A percentile compares a stretch with the other conserved stretches of the same genome.
Evolutionary conservation across 2,888 invertebrate species (phyloP).

Genomic region (Drosophila mimetica): DNA sequence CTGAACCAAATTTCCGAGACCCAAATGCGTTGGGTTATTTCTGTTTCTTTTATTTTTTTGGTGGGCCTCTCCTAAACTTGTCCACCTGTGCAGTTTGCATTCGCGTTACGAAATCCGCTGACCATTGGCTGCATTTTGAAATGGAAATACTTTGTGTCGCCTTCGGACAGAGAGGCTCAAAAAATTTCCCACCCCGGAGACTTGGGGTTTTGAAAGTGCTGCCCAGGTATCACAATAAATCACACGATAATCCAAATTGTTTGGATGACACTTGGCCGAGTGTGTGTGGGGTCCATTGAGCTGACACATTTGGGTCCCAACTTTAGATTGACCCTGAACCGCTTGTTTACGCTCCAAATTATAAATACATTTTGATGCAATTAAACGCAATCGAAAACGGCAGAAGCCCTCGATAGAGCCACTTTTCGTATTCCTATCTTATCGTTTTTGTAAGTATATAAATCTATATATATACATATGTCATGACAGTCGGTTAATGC

Average conservation of each 20-base stretch:
- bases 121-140: slow-evolving; percentile 49
- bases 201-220: slow-evolving; percentile 68
- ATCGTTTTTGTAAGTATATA: slow-evolving; percentile 18
- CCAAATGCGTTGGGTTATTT: slow-evolving; percentile 32
- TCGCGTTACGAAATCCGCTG: slow-evolving; percentile 40
- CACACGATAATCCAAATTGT: slow-evolving; percentile 69
- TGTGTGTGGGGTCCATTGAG: slow-evolving; percentile 44
- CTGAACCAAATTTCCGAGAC: slow-evolving; percentile 74
- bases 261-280: slow-evolving; percentile 66
- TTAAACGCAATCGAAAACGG: slow-evolving; percentile 49
- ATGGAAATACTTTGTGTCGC: slow-evolving; percentile 29
- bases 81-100: slow-evolving; percentile 71
- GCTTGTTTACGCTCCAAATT: slow-evolving; percentile 42
- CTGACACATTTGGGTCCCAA: slow-evolving; percentile 19
- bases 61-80: slow-evolving; percentile 66
- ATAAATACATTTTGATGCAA: slow-evolving; percentile 71
- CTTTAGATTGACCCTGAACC: slow-evolving; percentile 30
- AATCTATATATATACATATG: background rate
- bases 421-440: slow-evolving; percentile 36
- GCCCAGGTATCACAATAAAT: slow-evolving; percentile 61
- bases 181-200: slow-evolving; percentile 2
- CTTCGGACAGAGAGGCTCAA: slow-evolving; percentile 23
- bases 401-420: slow-evolving; percentile 39
- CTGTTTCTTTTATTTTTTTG: slow-evolving; percentile 43
- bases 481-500: slow-evolving; percentile 16